These are phyloP conservation scores for Microtus montanus DNA, from an alignment of 2,113 vertebrate genomes.

Conservation along the genomic window DNA sequence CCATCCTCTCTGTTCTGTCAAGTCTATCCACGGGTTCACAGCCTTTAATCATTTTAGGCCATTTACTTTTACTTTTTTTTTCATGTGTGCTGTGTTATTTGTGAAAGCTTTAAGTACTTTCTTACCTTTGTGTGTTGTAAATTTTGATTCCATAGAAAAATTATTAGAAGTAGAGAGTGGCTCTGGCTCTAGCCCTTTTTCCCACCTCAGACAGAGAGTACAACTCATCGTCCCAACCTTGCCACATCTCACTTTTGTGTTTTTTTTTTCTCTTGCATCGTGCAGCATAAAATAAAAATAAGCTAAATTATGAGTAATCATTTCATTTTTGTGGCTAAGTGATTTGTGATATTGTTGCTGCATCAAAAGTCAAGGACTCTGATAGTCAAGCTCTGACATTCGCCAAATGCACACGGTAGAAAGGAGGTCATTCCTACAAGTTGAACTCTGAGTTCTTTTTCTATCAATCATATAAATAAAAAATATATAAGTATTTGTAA, in stretches of 20 bases:
- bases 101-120: not conserved
- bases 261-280: not conserved
- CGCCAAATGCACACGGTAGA: not conserved
- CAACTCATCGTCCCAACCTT: not conserved
- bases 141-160: not conserved
- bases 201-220: not conserved
- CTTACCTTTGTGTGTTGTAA: not conserved
- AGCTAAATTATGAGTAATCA: no score
- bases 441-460: not conserved
- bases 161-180: not conserved
- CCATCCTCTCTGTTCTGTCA: accelerated
- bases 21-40: not conserved
- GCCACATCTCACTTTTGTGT: not conserved
- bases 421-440: not conserved
- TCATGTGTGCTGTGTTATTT: not conserved
- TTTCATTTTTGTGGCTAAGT: not conserved
- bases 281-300: not conserved
- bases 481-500: not conserved
- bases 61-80: not conserved
- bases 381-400: not conserved
- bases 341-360: not conserved
- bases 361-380: not conserved
- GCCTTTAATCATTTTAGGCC: not conserved
- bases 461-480: not conserved
- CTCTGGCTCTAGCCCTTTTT: no score